A percentile compares a stretch with the other conserved stretches of the same genome.
phyloP scores from a whole-genome alignment of 2,888 invertebrate species.

The Hirtodrosophila alboralis region DNA sequence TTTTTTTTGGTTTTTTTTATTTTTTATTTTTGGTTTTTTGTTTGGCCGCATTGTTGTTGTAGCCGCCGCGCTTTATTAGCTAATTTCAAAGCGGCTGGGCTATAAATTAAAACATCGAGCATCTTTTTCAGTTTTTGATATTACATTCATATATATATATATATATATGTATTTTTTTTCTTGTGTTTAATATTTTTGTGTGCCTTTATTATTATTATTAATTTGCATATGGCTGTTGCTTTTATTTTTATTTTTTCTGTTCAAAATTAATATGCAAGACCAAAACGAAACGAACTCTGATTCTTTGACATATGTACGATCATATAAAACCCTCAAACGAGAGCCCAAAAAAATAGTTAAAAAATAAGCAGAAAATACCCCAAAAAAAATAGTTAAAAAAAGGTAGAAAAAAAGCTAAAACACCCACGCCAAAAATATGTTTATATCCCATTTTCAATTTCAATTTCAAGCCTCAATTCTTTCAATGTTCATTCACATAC shows the following conservation, averaged over 20 bases:
- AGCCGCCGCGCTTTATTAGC: conserved; percentile 61
- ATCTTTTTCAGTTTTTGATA: too few species aligned
- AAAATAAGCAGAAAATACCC: neutral
- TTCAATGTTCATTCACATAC: too few species aligned
- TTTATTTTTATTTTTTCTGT: conserved; percentile 24
- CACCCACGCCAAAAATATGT: conserved; percentile 25
- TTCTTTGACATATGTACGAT: too few species aligned
- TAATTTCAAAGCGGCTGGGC: conserved; percentile 77
- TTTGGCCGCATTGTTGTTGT: conserved; percentile 27
- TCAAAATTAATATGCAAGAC: conserved; percentile 69
- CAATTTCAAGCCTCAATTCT: conserved; percentile 31
- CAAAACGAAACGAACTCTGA: too few species aligned
- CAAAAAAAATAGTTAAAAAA: too few species aligned
- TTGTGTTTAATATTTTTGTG: conserved; percentile 43
- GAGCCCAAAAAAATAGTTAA: too few species aligned
- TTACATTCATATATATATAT: too few species aligned
- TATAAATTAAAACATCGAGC: conserved; percentile 74
- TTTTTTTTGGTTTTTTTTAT: conserved; percentile 24
- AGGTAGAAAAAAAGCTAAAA: neutral
- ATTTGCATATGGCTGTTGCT: conserved; percentile 62
- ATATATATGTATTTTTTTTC: conserved; percentile 16
- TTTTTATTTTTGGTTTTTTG: conserved; percentile 11
- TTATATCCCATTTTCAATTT: conserved; percentile 16
- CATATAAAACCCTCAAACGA: too few species aligned
- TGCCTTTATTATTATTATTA: conserved; percentile 51